phyloP scores from a whole-genome alignment of 1,140 invertebrate genomes.

The Bombus waltoni region DNA sequence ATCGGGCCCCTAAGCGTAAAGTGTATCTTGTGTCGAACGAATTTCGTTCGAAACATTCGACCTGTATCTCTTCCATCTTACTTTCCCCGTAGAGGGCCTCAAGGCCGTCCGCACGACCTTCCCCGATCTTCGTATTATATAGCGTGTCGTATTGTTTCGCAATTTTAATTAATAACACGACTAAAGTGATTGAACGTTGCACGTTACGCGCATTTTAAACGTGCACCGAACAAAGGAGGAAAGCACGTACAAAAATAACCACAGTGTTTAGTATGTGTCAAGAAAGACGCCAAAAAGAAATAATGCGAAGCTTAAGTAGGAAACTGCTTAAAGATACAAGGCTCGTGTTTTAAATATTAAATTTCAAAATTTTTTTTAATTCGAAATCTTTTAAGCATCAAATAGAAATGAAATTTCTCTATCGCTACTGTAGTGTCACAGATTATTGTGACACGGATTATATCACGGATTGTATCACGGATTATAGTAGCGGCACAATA shows the following conservation, averaged over 20 bases:
- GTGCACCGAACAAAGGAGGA: not conserved
- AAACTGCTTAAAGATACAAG: not conserved
- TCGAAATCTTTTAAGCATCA: not conserved
- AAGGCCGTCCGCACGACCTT: conserved; percentile 27
- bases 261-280: not conserved
- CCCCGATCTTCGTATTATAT: not conserved
- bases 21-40: not conserved
- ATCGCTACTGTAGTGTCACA: too few relatives aligned
- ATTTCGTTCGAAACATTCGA: conserved; percentile 6
- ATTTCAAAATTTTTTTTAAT: not conserved
- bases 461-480: too few relatives aligned
- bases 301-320: not conserved
- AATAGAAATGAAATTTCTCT: not conserved
- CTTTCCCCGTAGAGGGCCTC: conserved; percentile 17
- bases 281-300: not conserved
- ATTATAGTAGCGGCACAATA: too few relatives aligned
- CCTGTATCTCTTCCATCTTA: not conserved
- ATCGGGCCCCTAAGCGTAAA: not conserved
- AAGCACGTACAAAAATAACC: not conserved
- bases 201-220: not conserved
- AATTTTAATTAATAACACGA: conserved; percentile 30
- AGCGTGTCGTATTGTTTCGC: not conserved
- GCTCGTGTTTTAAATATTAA: not conserved
- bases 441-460: too few relatives aligned
- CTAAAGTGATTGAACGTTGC: not conserved